Evolutionary conservation across 2,888 invertebrate genomes (phyloP).

Genomic region (Tineola bisselliella): DNA sequence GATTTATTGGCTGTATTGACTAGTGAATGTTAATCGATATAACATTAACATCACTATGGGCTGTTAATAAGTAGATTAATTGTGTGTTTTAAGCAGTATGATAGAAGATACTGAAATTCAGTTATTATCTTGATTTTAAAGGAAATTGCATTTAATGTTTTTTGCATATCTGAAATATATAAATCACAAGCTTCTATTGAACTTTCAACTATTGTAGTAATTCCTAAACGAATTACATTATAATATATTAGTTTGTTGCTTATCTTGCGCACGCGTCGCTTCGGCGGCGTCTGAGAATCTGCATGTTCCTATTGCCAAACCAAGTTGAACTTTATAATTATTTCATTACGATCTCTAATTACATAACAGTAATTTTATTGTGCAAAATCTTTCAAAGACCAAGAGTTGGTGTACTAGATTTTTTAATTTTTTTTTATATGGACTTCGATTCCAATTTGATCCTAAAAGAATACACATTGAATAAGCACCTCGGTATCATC

Average conservation of each 20-base stretch:
- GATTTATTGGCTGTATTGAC: conserved; percentile 4
- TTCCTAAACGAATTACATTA: neutral
- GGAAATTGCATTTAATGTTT: no score
- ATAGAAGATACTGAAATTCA: no score
- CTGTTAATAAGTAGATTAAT: no score
- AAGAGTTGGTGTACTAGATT: neutral
- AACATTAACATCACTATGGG: neutral
- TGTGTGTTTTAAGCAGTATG: no score
- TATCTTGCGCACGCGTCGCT: conserved; percentile 11
- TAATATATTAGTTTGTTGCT: neutral
- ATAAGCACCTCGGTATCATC: no score
- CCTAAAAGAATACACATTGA: no score
- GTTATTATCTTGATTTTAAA: no score
- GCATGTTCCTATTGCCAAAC: neutral
- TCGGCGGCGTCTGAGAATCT: neutral
- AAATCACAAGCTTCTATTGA: neutral
- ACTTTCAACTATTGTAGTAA: neutral
- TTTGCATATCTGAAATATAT: no score
- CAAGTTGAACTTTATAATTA: neutral
- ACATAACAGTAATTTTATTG: neutral
- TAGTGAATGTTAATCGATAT: neutral
- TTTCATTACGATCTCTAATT: neutral
- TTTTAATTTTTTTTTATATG: neutral
- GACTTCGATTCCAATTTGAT: no score
- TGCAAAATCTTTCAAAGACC: neutral